Conservation (phyloP, 37 sponge, comb jelly and placozoan genomes). For the Geodia barretti region DNA sequence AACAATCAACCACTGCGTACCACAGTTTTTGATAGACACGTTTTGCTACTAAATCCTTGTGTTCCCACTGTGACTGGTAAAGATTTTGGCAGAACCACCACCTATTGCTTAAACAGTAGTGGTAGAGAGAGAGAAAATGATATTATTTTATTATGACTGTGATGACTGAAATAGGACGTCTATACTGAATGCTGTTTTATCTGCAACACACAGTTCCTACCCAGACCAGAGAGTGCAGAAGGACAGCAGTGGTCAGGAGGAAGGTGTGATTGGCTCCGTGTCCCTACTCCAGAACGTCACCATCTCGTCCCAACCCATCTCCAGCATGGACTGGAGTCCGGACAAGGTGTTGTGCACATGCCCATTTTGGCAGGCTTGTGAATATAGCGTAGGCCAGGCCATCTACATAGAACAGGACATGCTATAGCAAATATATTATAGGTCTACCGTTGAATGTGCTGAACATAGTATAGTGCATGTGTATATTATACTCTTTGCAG, state of each 20-base stretch:
- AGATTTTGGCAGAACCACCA: too few species aligned
- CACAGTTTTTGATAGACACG: not conserved
- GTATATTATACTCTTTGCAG: too few species aligned
- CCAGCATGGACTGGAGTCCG: conserved; percentile 95
- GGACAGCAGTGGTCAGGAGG: conserved; percentile 66
- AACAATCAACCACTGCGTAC: too few species aligned
- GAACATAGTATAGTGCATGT: too few species aligned
- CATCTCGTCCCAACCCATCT: conserved; percentile 95
- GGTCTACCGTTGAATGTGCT: too few species aligned
- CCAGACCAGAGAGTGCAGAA: conserved; percentile 69
- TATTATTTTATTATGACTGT: not conserved
- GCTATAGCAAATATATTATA: too few species aligned
- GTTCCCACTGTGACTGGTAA: too few species aligned
- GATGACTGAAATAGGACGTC: not conserved
- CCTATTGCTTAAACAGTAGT: too few species aligned
- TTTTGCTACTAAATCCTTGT: not conserved
- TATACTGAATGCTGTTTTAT: not conserved
- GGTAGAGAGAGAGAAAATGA: not conserved
- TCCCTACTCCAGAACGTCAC: conserved; percentile 88
- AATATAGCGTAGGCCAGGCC: too few species aligned
- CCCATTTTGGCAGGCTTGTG: too few species aligned
- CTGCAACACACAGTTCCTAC: conserved; percentile 68
- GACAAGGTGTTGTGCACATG: conserved; percentile 84
- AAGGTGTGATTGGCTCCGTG: conserved; percentile 90
- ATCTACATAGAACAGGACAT: too few species aligned